phyloP scores from a whole-genome alignment of 2,888 invertebrate genomes.

The Melanotus villosus region DNA sequence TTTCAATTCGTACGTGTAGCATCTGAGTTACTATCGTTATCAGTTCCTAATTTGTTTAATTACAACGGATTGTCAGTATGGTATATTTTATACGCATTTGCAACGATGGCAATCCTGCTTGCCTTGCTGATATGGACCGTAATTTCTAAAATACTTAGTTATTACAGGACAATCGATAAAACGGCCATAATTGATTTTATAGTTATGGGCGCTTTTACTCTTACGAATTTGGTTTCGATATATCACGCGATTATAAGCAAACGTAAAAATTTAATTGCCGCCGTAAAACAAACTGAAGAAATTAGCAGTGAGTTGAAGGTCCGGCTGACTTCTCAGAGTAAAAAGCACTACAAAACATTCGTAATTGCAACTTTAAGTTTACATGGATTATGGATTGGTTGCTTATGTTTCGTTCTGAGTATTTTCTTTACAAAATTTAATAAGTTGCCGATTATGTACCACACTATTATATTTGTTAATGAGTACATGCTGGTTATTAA shows the following conservation, averaged over 20 bases:
- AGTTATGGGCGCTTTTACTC: constrained; percentile 9
- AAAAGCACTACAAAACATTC: too few species aligned
- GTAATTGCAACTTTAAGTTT: too few species aligned
- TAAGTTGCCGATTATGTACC: not conserved
- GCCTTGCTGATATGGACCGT: constrained; percentile 9
- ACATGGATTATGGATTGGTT: too few species aligned
- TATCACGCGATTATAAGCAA: constrained; percentile 2
- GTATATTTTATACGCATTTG: constrained; percentile 25
- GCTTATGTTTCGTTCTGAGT: too few species aligned
- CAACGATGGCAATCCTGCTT: not conserved
- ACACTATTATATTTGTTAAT: constrained; percentile 5
- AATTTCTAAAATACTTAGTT: constrained; percentile 13
- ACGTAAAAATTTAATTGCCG: constrained; percentile 18
- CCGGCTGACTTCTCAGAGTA: too few species aligned
- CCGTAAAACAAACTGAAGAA: constrained; percentile 15
- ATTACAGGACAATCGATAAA: constrained; percentile 26
- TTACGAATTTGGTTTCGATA: constrained; percentile 13
- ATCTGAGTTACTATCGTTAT: constrained; percentile 29
- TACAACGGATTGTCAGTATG: constrained; percentile 39
- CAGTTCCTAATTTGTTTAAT: constrained; percentile 36
- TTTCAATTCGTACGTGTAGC: not conserved
- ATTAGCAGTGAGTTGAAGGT: constrained; percentile 5
- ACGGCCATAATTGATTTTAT: constrained; percentile 19
- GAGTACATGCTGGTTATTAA: constrained; percentile 19
- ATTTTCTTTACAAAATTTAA: too few species aligned